Conservation (phyloP, 2,797 vertebrate species). For the Acanthiza pusilla region DNA sequence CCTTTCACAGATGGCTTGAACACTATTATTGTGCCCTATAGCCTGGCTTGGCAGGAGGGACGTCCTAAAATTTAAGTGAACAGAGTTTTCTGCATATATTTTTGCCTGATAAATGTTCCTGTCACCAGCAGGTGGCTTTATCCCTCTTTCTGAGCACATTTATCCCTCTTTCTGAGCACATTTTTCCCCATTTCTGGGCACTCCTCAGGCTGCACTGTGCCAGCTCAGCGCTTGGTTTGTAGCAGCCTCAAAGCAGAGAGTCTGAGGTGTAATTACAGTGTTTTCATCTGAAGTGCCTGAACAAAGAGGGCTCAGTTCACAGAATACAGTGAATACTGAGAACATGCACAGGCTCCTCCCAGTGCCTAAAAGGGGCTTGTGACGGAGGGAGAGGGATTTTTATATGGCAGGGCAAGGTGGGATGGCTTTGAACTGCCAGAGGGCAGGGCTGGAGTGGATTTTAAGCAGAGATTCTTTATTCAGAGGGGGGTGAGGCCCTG, state of each 20-base stretch:
- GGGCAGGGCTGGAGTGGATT: neutral
- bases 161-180: neutral
- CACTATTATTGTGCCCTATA: neutral
- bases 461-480: neutral
- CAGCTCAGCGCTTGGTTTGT: neutral
- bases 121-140: slow-evolving; percentile 26
- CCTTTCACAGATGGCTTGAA: neutral
- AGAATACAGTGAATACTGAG: neutral
- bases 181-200: neutral
- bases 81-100: neutral
- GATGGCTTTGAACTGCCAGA: neutral
- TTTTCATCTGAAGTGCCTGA: neutral
- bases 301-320: neutral
- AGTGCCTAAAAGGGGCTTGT: neutral
- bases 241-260: neutral
- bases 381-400: neutral
- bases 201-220: neutral
- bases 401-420: neutral
- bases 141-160: rapidly evolving
- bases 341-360: neutral
- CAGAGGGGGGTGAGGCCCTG: neutral
- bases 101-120: neutral
- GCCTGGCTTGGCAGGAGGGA: neutral
- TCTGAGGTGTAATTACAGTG: neutral
- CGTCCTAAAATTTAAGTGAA: neutral